Conservation (phyloP, 2,888 invertebrate genomes). For the Lepidochrysops patricia region DNA sequence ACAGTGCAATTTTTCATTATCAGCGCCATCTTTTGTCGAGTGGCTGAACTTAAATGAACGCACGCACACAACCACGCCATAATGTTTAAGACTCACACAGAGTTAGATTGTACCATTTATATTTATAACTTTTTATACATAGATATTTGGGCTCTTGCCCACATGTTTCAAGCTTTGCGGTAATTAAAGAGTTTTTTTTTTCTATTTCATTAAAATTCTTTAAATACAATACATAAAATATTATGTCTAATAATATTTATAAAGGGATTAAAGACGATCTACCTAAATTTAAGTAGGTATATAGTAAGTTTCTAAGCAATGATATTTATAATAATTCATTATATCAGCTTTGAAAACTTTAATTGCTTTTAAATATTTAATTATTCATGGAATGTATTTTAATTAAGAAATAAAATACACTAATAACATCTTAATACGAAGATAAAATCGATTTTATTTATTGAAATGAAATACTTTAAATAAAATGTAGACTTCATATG, state of each 20-base stretch:
- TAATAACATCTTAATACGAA: not conserved
- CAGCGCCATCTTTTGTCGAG: conserved; percentile 60
- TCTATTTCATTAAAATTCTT: too few species aligned
- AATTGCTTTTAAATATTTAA: conserved; percentile 1
- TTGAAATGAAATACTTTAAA: not conserved
- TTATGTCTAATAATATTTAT: too few species aligned
- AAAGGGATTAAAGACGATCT: too few species aligned
- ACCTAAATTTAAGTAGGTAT: too few species aligned
- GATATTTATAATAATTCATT: too few species aligned
- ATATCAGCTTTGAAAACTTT: not conserved
- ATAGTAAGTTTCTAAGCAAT: too few species aligned
- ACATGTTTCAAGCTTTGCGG: too few species aligned
- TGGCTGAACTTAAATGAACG: conserved; percentile 41
- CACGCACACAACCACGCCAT: not conserved
- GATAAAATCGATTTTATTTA: not conserved
- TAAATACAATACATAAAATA: too few species aligned
- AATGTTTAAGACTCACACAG: not conserved
- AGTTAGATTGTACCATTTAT: not conserved
- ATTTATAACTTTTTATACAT: not conserved
- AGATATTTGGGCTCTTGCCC: not conserved
- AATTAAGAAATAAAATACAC: not conserved
- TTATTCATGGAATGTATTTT: not conserved
- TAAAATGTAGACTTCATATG: too few species aligned
- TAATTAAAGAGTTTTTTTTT: too few species aligned
- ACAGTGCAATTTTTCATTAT: not conserved